Base-by-base conservation (phyloP, 92 coral and sea anemone species). In the Pocillopora grandis region DNA sequence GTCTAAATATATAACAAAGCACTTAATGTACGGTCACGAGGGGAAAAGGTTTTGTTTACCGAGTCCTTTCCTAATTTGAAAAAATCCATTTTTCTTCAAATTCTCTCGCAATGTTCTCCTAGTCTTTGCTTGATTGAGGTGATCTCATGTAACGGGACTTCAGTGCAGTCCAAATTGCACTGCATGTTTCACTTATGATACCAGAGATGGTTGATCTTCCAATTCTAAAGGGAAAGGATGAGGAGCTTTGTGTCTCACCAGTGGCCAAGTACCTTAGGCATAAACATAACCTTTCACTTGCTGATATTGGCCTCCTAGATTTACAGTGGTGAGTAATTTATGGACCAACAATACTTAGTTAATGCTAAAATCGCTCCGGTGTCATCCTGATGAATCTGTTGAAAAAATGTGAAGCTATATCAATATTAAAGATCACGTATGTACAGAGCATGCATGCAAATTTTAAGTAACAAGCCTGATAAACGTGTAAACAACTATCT, bases 211-310 rank as follows among this genome's bases (percentile, higher is more conserved):
- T 90, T 1, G 90, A 79, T 27, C 85, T 79, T 68, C 90, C 93
- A 59, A 90, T 78, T 17, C 89, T 62, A 76, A 87, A 88, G 18
- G 66, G 65, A 68, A 91, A 88, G 23, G 89, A 66, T 65, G 62
- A 81, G 27, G 89, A 63, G 77, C 88, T 87, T 72, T 91, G 91
- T 65, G 78, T 70, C 59, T 88, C 89, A 20, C 94, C 91, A 11
- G 91, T 79, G n/a, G 94, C 91, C 27, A 84, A 87, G 77, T 88
- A 91, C 35, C 94, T 81, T 70, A 88, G 49, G 27, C 89, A 88
- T 21, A 88, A 64, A 72, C 72, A 58, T n/a, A 91, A 77, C 10
- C 90, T 81, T 74, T 87, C 91, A 33, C 88, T 74, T 68, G 72
- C 76, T 66, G 48, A 19, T 42, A 87, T 90, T 0, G 90, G 57